Conservation (phyloP, 2,888 invertebrate genomes). For the Apodemia zela region DNA sequence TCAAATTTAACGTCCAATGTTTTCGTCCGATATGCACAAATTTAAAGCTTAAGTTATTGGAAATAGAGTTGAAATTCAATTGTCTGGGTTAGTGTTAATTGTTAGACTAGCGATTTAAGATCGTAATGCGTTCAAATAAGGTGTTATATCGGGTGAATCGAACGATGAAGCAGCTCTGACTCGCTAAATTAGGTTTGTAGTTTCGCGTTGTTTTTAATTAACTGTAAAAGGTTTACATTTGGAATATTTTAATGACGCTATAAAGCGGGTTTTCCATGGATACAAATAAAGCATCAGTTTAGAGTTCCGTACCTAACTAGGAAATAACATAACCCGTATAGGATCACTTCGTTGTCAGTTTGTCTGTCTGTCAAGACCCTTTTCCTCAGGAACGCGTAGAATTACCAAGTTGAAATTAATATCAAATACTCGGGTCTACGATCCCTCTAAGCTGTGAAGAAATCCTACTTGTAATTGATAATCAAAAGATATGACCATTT, state of each 20-base stretch:
- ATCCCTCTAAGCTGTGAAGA: too few species aligned
- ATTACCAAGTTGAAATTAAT: too few species aligned
- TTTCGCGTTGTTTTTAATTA: slow-evolving; percentile 29
- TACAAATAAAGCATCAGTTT: neutral
- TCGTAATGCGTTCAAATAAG: slow-evolving; percentile 19
- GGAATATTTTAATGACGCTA: slow-evolving; percentile 11
- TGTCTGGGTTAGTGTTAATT: slow-evolving; percentile 3
- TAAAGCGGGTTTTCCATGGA: neutral
- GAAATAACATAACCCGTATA: too few species aligned
- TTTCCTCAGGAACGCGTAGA: too few species aligned
- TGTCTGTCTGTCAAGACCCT: too few species aligned
- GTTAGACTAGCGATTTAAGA: slow-evolving; percentile 16
- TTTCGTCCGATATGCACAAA: slow-evolving; percentile 20
- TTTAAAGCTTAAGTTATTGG: slow-evolving; percentile 24
- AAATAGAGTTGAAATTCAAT: slow-evolving; percentile 31
- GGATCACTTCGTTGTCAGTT: too few species aligned
- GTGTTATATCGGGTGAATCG: slow-evolving; percentile 10
- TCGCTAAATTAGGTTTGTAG: slow-evolving; percentile 19
- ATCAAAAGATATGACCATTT: too few species aligned
- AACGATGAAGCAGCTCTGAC: neutral
- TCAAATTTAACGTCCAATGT: slow-evolving; percentile 22
- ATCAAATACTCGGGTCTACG: too few species aligned
- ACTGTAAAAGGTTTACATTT: slow-evolving; percentile 33
- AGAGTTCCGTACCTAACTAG: too few species aligned
- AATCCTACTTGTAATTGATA: too few species aligned